Evolutionary conservation across 2,888 invertebrate species (phyloP), one percentile per base, ranked within the genome.

Genomic region (Cyclophora punctaria): DNA sequence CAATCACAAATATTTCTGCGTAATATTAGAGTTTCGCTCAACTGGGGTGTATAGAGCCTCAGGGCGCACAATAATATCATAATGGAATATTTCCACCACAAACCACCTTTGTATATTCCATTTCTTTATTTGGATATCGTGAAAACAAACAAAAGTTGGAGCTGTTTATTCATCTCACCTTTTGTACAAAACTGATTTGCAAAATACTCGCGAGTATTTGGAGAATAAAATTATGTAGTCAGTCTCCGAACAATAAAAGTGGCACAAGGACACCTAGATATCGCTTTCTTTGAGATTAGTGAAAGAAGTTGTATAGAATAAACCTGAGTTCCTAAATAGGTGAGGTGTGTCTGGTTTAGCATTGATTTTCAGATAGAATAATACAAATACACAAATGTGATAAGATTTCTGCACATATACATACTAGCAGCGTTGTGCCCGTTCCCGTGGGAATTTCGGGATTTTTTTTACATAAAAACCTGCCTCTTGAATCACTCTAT

Each of bases 131-230:
- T 45, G 37, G 46, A 34, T 47, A 47, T 45, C 45, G 46, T 34
- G 34, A 33, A 34, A 40, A 50, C 48, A 59, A 51, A 56, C 47
- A 51, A 45, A 45, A 57, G 62, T 62, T 62, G 56, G 20, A 59
- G 59, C 54, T 60, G 52, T 64, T 66, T 50, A 7, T 64, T 65
- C 51, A n/a, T 6, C 5, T 56, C 48, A 57, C 60, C 56, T 67
- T 20, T 55, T 46, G 48, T 55, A 52, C 55, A 58, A 54, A 60
- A 48, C 49, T 46, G 47, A 56, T 58, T 62, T 59, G 47, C 44
- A 50, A 55, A 52, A 34, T 49, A 48, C 47, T 46, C 53, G 48
- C 47, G 45, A 45, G 34, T 41, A 56, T 53, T 50, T 46, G 43
- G 35, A 34, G 33, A 49, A 52, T 41, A 53, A 48, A 48, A 42